phyloP scores from a whole-genome alignment of 2,113 vertebrate species.

The Synchiropus splendidus region DNA sequence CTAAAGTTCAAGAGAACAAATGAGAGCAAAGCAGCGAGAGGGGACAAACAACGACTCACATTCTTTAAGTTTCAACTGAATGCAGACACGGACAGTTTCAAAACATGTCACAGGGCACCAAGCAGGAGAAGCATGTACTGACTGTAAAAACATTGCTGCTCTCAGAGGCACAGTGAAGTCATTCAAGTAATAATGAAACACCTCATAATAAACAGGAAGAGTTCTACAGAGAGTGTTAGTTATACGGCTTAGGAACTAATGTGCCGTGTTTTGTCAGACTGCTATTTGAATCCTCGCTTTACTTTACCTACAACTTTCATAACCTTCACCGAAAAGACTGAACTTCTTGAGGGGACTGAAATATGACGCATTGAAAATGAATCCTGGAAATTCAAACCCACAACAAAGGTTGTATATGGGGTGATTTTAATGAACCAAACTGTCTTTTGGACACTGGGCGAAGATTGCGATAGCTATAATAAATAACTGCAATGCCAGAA shows the following conservation, averaged over 20 bases:
- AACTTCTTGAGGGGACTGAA: no score
- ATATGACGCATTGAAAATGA: no score
- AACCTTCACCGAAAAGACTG: background rate
- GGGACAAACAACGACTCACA: conserved; percentile 43
- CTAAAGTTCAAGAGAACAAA: conserved; percentile 56
- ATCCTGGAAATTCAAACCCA: no score
- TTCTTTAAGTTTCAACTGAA: conserved; percentile 32
- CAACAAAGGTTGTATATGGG: no score
- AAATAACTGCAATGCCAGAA: conserved; percentile 10
- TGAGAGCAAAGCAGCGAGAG: conserved; percentile 32
- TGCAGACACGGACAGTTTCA: background rate
- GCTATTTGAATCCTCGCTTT: conserved; percentile 28
- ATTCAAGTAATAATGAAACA: conserved; percentile 20
- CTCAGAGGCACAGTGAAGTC: conserved; percentile 29
- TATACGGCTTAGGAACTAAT: background rate
- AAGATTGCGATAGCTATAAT: conserved; percentile 14
- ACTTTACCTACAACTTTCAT: conserved; percentile 31
- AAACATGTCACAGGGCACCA: no score
- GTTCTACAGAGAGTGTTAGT: background rate
- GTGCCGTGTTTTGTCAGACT: conserved; percentile 23
- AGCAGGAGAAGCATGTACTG: conserved; percentile 2
- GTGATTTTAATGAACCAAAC: no score
- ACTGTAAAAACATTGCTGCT: conserved; percentile 7
- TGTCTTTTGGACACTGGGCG: background rate
- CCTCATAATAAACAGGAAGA: conserved; percentile 9